These are phyloP conservation scores for Lucinisca nassula DNA, from an alignment of 2,888 invertebrate genomes.

Conservation along the genomic window DNA sequence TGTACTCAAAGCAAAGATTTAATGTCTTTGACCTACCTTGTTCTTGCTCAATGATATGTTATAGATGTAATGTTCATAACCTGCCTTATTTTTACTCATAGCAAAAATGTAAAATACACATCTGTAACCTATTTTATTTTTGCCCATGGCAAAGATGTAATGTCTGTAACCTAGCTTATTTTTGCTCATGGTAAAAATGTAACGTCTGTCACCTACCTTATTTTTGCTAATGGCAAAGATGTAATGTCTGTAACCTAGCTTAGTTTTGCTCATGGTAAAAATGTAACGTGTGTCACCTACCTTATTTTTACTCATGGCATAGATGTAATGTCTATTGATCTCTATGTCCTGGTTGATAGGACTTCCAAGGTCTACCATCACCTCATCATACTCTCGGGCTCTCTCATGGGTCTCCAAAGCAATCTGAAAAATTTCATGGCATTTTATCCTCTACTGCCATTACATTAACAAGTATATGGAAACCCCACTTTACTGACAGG, in stretches of 20 bases:
- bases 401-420: conserved; percentile 95
- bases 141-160: too few relatives aligned
- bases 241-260: conserved; percentile 70
- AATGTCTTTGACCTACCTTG: too few relatives aligned
- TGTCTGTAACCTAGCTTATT: too few relatives aligned
- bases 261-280: background rate
- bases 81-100: conserved; percentile 78
- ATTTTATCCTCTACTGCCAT: too few relatives aligned
- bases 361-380: conserved; percentile 71
- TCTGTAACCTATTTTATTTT: too few relatives aligned
- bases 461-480: too few relatives aligned
- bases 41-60: too few relatives aligned
- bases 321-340: conserved; percentile 72
- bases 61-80: too few relatives aligned
- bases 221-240: conserved; percentile 80
- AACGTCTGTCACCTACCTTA: conserved; percentile 76
- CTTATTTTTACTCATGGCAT: conserved; percentile 79
- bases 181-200: conserved; percentile 80
- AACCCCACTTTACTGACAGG: too few relatives aligned
- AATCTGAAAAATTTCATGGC: conserved; percentile 92
- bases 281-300: conserved; percentile 73
- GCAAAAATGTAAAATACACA: conserved; percentile 79
- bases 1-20: too few relatives aligned
- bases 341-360: conserved; percentile 80
- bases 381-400: conserved; percentile 90